Percentiles rank a stretch among this genome's conserved stretches.
Conservation (phyloP, 2,113 vertebrate genomes). For the Sphyrna mokarran region DNA sequence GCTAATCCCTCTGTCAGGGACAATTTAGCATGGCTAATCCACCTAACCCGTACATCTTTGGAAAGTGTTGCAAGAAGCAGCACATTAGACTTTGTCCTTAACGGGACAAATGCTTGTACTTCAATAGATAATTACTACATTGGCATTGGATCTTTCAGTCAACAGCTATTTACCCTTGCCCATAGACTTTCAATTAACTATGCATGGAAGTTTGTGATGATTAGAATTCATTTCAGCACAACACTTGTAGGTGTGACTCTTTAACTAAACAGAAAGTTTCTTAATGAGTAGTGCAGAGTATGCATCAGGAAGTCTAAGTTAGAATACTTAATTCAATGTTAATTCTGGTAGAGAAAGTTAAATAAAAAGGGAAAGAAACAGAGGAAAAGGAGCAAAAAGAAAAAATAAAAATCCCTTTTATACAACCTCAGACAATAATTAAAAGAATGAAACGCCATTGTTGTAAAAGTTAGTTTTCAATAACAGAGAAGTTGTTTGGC, state of each 20-base stretch:
- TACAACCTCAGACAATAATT: too few relatives aligned
- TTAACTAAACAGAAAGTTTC: background rate
- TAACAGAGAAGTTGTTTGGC: too few relatives aligned
- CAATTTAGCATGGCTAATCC: too few relatives aligned
- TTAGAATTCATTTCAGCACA: too few relatives aligned
- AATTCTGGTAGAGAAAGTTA: background rate
- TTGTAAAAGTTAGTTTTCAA: too few relatives aligned
- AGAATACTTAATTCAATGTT: background rate
- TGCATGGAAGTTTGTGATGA: background rate
- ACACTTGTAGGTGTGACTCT: too few relatives aligned
- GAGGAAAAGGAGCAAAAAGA: background rate
- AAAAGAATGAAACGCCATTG: too few relatives aligned
- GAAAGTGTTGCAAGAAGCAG: background rate
- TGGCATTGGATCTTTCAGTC: background rate
- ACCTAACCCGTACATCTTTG: too few relatives aligned
- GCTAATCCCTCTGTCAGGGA: too few relatives aligned
- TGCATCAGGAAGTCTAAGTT: background rate
- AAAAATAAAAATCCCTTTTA: background rate
- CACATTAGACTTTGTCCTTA: background rate
- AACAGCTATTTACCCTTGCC: background rate
- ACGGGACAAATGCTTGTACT: background rate
- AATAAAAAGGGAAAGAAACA: background rate
- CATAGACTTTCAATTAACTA: background rate
- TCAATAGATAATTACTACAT: background rate
- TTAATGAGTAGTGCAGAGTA: background rate